phyloP scores from a whole-genome alignment of 30 jellyfish, hydroid and myxozoan genomes.

The Cassiopea andromeda region DNA sequence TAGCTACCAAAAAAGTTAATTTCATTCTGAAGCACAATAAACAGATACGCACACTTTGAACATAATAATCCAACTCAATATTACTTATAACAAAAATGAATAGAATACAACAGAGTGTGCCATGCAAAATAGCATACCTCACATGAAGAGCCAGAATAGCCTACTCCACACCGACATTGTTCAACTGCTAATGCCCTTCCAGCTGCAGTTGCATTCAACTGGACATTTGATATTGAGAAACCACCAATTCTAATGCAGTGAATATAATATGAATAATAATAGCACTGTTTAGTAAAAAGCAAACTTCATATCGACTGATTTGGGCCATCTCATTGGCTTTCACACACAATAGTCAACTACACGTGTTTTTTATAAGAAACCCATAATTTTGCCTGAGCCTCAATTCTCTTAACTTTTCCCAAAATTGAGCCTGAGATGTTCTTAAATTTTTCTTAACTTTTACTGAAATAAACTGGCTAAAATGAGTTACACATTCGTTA shows the following conservation, averaged over 20 bases:
- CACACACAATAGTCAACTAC: not conserved
- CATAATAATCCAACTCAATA: no score
- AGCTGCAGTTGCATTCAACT: not conserved
- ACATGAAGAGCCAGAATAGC: conserved; percentile 83
- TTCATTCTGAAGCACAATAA: no score
- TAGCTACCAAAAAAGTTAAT: no score
- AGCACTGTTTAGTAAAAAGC: no score
- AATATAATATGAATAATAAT: not conserved
- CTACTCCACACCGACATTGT: conserved; percentile 74
- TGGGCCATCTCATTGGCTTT: not conserved
- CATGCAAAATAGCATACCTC: conserved; percentile 29
- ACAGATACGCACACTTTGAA: no score
- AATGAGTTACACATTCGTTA: no score
- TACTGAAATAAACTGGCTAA: no score
- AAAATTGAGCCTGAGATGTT: no score
- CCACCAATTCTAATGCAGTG: conserved; percentile 37
- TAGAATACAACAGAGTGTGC: not conserved
- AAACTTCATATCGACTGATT: not conserved
- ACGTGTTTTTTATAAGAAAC: no score
- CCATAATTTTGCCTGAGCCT: no score
- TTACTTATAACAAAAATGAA: not conserved
- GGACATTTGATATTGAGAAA: conserved; percentile 45
- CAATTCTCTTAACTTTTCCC: no score
- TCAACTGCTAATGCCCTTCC: conserved; percentile 76
- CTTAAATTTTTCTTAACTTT: no score